Evolutionary conservation across 53 echinoderm and acorn worm genomes (phyloP).

Genomic region (Temnopleurus reevesii): DNA sequence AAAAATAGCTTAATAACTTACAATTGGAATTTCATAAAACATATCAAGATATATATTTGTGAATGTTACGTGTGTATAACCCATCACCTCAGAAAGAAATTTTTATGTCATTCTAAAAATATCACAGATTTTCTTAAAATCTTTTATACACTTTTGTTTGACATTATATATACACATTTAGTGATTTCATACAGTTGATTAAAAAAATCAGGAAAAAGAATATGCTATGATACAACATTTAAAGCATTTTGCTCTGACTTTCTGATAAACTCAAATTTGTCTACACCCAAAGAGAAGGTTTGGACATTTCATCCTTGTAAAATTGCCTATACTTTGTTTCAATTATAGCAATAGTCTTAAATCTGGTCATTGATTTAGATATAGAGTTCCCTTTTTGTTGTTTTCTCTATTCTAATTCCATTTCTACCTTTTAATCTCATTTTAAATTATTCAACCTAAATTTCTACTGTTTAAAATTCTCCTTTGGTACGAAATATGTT

Average conservation of each 20-base stretch:
- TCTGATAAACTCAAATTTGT: too few species aligned
- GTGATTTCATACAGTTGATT: background rate
- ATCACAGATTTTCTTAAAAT: slow-evolving; percentile 6
- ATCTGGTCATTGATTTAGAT: background rate
- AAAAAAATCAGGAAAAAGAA: background rate
- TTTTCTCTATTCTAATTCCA: background rate
- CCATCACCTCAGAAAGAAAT: background rate
- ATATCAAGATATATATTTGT: background rate
- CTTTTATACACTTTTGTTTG: slow-evolving; percentile 8
- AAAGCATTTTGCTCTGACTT: too few species aligned
- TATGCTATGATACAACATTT: background rate
- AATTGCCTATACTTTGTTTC: background rate
- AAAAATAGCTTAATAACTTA: background rate
- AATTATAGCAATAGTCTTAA: background rate
- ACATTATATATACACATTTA: slow-evolving; percentile 17
- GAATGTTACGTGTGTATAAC: background rate
- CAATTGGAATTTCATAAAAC: background rate
- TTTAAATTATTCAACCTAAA: background rate
- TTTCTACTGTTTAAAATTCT: background rate
- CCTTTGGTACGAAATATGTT: background rate
- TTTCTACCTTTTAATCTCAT: background rate
- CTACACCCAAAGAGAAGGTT: too few species aligned
- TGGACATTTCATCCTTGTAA: background rate
- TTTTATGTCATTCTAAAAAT: background rate
- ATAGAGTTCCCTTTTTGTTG: background rate